These are phyloP conservation scores for Oryzias curvinotus DNA, from an alignment of 2,113 vertebrate genomes.

Conservation along the genomic window DNA sequence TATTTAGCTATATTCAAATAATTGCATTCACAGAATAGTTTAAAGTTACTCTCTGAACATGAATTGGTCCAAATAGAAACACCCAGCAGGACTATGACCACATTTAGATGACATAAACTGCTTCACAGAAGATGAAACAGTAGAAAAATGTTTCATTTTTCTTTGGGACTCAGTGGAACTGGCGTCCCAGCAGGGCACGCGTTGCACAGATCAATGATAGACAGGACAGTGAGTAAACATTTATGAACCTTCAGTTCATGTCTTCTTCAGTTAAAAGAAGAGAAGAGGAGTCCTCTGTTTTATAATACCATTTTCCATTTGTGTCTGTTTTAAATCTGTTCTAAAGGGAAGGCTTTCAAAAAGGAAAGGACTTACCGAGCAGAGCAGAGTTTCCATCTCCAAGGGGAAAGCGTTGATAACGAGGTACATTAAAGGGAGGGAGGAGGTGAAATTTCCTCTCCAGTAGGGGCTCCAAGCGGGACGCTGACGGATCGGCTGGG, in stretches of 20 bases:
- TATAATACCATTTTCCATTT: constrained; percentile 15
- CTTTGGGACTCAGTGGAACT: constrained; percentile 26
- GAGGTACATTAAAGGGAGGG: constrained; percentile 86
- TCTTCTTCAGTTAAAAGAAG: constrained; percentile 13
- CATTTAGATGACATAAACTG: constrained; percentile 50
- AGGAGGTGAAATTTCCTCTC: constrained; percentile 88
- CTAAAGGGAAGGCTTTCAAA: background rate
- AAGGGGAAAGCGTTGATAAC: constrained; percentile 91
- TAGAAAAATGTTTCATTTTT: constrained; percentile 49
- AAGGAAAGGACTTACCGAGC: constrained; percentile 77
- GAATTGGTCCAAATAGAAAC: constrained; percentile 36
- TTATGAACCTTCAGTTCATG: constrained; percentile 21
- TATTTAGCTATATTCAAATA: background rate
- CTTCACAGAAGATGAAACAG: constrained; percentile 48
- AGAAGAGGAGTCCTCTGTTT: constrained; percentile 8
- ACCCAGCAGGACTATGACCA: constrained; percentile 45
- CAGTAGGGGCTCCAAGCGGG: constrained; percentile 91
- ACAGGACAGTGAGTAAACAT: constrained; percentile 16
- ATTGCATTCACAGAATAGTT: background rate
- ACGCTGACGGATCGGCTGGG: constrained; percentile 89
- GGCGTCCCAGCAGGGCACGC: constrained; percentile 2
- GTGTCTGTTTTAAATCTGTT: constrained; percentile 20
- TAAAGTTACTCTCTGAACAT: constrained; percentile 17
- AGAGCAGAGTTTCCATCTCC: constrained; percentile 88
- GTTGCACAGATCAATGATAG: constrained; percentile 14